phyloP scores from a whole-genome alignment of 2,113 vertebrate genomes.

The Carassius gibelio region DNA sequence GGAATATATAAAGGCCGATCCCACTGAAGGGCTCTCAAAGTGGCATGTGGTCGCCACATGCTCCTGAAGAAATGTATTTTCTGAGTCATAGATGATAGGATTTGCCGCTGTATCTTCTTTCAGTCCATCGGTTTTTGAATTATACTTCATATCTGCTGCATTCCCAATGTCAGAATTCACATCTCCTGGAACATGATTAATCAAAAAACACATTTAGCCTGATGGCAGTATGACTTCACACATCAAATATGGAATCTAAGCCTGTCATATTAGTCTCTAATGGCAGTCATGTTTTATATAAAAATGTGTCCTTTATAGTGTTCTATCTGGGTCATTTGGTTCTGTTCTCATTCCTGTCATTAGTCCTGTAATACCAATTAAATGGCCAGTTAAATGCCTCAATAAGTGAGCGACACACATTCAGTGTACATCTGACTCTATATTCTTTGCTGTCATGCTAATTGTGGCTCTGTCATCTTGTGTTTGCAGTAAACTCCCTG shows the following conservation, averaged over 20 bases:
- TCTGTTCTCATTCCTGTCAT: conserved; percentile 36
- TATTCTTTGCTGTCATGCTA: neutral
- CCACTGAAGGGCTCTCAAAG: neutral
- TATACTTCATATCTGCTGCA: neutral
- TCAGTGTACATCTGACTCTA: neutral
- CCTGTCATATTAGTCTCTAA: neutral
- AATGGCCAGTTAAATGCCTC: conserved; percentile 18
- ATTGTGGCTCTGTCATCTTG: neutral
- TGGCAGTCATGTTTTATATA: conserved; percentile 35
- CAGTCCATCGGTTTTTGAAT: conserved; percentile 19
- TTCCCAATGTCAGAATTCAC: neutral
- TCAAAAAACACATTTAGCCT: conserved; percentile 20
- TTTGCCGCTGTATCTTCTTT: neutral
- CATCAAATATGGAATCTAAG: neutral
- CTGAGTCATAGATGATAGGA: conserved; percentile 4
- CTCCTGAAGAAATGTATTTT: neutral
- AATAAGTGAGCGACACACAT: conserved; percentile 1
- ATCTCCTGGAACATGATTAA: neutral
- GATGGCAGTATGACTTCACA: neutral
- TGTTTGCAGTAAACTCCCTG: conserved; percentile 2
- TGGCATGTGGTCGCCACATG: neutral
- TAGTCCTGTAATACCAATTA: conserved; percentile 17
- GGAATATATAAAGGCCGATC: neutral
- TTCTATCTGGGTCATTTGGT: conserved; percentile 22
- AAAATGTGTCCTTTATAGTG: conserved; percentile 28